Conservation (phyloP, 2,888 invertebrate species). For the Erebia aethiops region DNA sequence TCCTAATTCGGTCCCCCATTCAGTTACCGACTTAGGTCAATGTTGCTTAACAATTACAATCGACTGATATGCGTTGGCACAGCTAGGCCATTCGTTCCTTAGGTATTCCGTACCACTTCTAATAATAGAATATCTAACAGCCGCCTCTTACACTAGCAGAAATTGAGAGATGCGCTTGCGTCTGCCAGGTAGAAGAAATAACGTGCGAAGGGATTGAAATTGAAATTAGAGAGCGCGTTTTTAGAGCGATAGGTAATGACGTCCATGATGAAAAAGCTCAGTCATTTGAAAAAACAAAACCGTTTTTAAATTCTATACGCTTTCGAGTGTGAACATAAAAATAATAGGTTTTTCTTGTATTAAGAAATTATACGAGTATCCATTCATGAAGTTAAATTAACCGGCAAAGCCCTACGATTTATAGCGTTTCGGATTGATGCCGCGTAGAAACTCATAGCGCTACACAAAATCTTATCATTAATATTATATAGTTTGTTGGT, state of each 20-base stretch:
- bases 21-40: too few relatives aligned
- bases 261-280: constrained; percentile 46
- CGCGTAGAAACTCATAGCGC: background rate
- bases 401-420: background rate
- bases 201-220: constrained; percentile 74
- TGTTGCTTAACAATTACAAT: too few relatives aligned
- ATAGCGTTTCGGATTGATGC: background rate
- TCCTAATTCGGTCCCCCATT: too few relatives aligned
- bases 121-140: background rate
- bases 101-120: background rate
- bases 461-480: too few relatives aligned
- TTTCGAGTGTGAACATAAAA: constrained; percentile 22
- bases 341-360: constrained; percentile 4
- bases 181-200: constrained; percentile 72
- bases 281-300: constrained; percentile 46
- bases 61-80: too few relatives aligned
- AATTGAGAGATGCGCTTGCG: constrained; percentile 52
- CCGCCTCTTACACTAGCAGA: constrained; percentile 27
- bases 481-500: too few relatives aligned
- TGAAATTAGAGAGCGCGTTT: constrained; percentile 63
- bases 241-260: constrained; percentile 61
- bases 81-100: too few relatives aligned
- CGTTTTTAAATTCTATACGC: constrained; percentile 19
- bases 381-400: background rate
- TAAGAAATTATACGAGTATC: background rate